Evolutionary conservation across 2,113 vertebrate species (phyloP).

Genomic region (Salvelinus fontinalis): DNA sequence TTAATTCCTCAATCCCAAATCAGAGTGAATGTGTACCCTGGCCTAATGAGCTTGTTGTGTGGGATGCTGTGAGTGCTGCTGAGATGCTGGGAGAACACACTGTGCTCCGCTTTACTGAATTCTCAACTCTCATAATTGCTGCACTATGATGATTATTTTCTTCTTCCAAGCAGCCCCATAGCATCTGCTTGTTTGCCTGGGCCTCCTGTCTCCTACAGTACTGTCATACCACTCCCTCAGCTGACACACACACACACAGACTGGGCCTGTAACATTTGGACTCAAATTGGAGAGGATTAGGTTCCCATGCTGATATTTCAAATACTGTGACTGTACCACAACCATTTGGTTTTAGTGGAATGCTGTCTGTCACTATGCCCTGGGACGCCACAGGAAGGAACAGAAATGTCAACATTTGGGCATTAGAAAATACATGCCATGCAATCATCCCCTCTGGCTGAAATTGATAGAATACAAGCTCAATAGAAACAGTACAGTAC

Average conservation of each 20-base stretch:
- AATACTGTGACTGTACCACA: slow-evolving; percentile 59
- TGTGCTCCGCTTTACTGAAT: slow-evolving; percentile 61
- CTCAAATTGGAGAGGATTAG: slow-evolving; percentile 65
- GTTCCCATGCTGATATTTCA: slow-evolving; percentile 62
- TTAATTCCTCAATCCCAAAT: slow-evolving; percentile 69
- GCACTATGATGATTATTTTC: slow-evolving; percentile 63
- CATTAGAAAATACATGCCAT: neutral
- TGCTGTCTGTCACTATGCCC: neutral
- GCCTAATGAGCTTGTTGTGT: slow-evolving; percentile 76
- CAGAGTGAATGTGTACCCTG: slow-evolving; percentile 66
- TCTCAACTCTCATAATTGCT: slow-evolving; percentile 68
- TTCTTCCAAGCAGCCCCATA: slow-evolving; percentile 56
- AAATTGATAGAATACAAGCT: no score
- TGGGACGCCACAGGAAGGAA: neutral
- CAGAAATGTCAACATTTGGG: neutral
- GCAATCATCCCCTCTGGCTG: no score
- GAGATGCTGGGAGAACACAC: slow-evolving; percentile 65
- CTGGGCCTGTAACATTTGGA: slow-evolving; percentile 52
- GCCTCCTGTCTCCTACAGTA: slow-evolving; percentile 57
- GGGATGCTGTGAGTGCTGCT: slow-evolving; percentile 69
- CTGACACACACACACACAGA: slow-evolving; percentile 28
- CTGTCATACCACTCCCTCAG: slow-evolving; percentile 53
- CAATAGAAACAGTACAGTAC: no score
- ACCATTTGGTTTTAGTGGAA: slow-evolving; percentile 30
- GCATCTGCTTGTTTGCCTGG: slow-evolving; percentile 69